A percentile compares a stretch with the other conserved stretches of the same genome.
Evolutionary conservation across 2,113 vertebrate species (phyloP).

Genomic region (Scomber japonicus): DNA sequence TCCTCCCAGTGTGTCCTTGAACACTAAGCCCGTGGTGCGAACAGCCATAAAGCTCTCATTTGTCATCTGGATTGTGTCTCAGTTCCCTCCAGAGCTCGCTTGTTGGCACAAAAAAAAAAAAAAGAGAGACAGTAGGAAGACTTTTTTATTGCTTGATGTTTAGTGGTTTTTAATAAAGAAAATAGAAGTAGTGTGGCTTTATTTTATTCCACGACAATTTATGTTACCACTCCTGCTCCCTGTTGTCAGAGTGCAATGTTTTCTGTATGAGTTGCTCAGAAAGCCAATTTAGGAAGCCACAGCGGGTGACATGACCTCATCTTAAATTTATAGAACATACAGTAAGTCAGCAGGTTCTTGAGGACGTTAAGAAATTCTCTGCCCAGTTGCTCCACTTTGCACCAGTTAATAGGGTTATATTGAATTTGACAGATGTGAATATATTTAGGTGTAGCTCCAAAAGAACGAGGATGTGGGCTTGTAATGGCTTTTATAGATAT

Average conservation of each 20-base stretch:
- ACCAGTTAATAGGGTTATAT: conserved; percentile 39
- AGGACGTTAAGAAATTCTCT: conserved; percentile 10
- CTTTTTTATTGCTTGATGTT: conserved; percentile 61
- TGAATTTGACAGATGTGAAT: conserved; percentile 51
- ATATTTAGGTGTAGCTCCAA: conserved; percentile 42
- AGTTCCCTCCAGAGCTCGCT: conserved; percentile 35
- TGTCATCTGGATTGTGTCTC: conserved; percentile 65
- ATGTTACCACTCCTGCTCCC: conserved; percentile 8
- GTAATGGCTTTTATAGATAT: conserved; percentile 39
- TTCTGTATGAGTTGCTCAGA: background rate
- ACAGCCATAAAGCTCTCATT: conserved; percentile 65
- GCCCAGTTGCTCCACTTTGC: conserved; percentile 15
- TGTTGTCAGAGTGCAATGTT: conserved; percentile 11
- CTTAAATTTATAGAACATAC: conserved; percentile 39
- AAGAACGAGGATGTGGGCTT: conserved; percentile 8
- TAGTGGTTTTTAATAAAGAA: conserved; percentile 56
- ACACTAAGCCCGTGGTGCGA: conserved; percentile 31
- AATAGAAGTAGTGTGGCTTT: background rate
- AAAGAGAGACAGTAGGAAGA: conserved; percentile 23
- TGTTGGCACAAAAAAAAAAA: conserved; percentile 35
- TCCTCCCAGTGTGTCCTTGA: conserved; percentile 71
- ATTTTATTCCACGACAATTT: conserved; percentile 29
- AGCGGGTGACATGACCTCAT: conserved; percentile 35
- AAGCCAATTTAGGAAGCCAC: conserved; percentile 25
- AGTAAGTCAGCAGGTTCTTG: conserved; percentile 34